A percentile compares a stretch with the other conserved stretches of the same genome.
phyloP scores from a whole-genome alignment of 2,888 invertebrate genomes.

The Drosophila paramelanica region DNA sequence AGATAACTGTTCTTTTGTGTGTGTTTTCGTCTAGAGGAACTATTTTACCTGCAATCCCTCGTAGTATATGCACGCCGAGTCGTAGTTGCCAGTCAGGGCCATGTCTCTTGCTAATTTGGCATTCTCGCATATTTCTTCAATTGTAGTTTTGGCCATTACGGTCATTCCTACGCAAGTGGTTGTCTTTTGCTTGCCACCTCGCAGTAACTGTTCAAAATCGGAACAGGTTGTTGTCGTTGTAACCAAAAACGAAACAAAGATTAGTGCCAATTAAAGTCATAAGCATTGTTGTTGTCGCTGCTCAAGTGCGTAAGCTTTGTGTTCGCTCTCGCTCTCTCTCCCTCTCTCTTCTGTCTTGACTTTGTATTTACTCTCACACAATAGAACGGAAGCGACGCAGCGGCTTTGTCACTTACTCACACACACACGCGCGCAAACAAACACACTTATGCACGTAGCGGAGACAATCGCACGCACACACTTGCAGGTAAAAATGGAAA shows the following conservation, averaged over 20 bases:
- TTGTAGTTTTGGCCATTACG: slow-evolving; percentile 93
- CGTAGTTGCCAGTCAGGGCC: slow-evolving; percentile 97
- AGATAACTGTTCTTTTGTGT: slow-evolving; percentile 9
- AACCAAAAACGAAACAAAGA: slow-evolving; percentile 75
- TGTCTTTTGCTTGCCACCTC: slow-evolving; percentile 85
- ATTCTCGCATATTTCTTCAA: slow-evolving; percentile 97
- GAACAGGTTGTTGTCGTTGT: slow-evolving; percentile 77
- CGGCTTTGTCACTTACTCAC: slow-evolving; percentile 65
- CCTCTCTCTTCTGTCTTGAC: slow-evolving; percentile 15
- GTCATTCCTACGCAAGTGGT: slow-evolving; percentile 87
- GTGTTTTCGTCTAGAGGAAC: background rate
- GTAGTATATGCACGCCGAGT: slow-evolving; percentile 89
- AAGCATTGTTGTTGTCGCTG: slow-evolving; percentile 37
- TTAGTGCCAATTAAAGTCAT: slow-evolving; percentile 73
- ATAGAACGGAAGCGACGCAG: slow-evolving; percentile 75
- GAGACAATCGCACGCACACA: slow-evolving; percentile 46
- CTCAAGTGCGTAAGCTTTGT: slow-evolving; percentile 61
- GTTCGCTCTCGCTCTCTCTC: slow-evolving; percentile 8
- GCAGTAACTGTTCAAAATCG: slow-evolving; percentile 80
- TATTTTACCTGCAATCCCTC: slow-evolving; percentile 62
- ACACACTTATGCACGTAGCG: slow-evolving; percentile 14
- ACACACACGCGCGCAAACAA: slow-evolving; percentile 26
- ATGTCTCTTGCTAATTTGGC: slow-evolving; percentile 97
- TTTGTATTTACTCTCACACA: slow-evolving; percentile 54
- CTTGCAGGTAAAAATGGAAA: slow-evolving; percentile 75